phyloP scores from a whole-genome alignment of 30 jellyfish, hydroid and myxozoan genomes.

The Cassiopea andromeda region DNA sequence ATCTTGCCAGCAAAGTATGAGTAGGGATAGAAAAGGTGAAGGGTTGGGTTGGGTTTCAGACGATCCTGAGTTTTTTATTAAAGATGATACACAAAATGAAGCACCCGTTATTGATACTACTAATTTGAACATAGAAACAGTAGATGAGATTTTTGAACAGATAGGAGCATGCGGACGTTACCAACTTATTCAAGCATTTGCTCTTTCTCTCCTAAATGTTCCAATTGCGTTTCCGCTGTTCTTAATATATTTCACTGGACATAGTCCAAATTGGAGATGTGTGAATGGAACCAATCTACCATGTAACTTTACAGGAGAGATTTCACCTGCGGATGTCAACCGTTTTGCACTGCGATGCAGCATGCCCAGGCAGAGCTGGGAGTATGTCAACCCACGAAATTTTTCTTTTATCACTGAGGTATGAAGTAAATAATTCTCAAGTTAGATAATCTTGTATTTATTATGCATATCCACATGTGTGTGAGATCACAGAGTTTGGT shows the following conservation, averaged over 20 bases:
- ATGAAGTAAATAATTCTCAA: background rate
- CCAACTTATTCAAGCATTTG: constrained; percentile 37
- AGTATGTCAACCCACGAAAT: constrained; percentile 33
- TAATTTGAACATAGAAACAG: constrained; percentile 21
- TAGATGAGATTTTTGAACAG: constrained; percentile 62
- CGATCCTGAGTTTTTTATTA: background rate
- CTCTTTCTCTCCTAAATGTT: constrained; percentile 36
- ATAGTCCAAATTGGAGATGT: constrained; percentile 88
- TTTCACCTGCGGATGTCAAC: constrained; percentile 48
- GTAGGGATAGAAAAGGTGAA: background rate
- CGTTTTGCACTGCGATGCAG: constrained; percentile 52
- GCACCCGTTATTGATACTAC: background rate
- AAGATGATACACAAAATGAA: background rate
- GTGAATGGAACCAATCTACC: constrained; percentile 23
- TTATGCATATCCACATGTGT: too few relatives aligned
- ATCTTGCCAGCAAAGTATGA: background rate
- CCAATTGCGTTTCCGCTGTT: constrained; percentile 63
- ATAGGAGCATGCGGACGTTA: constrained; percentile 86
- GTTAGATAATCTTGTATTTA: too few relatives aligned
- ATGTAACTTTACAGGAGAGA: constrained; percentile 33
- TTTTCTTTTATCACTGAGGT: constrained; percentile 79
- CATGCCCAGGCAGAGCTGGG: constrained; percentile 75
- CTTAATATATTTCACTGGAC: constrained; percentile 86
- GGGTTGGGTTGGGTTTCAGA: background rate
- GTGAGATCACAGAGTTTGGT: too few relatives aligned